A percentile compares a stretch with the other conserved stretches of the same genome.
Conservation (phyloP, 37 sponge, comb jelly and placozoan species). For the Mnemiopsis leidyi region DNA sequence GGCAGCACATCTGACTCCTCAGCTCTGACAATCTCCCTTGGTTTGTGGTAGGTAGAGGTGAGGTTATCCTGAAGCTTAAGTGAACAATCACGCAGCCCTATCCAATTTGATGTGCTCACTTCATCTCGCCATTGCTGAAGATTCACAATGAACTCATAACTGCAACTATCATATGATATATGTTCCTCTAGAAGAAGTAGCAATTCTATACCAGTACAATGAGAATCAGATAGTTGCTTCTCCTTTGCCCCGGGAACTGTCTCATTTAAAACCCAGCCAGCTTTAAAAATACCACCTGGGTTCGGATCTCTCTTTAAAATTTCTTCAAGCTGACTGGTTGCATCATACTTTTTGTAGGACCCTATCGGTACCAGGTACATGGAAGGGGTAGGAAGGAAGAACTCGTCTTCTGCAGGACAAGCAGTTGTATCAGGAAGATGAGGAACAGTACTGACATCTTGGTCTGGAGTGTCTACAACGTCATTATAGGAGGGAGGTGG, state of each 20-base stretch:
- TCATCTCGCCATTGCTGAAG: slow-evolving; percentile 1
- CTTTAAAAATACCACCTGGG: slow-evolving; percentile 34
- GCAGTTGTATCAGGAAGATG: background rate
- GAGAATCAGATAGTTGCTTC: slow-evolving; percentile 43
- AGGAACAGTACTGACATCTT: background rate
- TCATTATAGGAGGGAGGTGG: slow-evolving; percentile 2
- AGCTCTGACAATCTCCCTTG: slow-evolving; percentile 15
- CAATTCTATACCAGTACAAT: slow-evolving; percentile 27
- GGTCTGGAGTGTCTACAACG: background rate
- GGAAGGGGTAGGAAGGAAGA: slow-evolving; percentile 31
- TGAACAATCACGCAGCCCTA: slow-evolving; percentile 29
- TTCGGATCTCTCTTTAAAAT: background rate
- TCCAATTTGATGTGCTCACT: slow-evolving; percentile 26
- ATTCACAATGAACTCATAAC: slow-evolving; percentile 10
- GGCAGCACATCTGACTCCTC: background rate
- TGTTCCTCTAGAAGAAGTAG: slow-evolving; percentile 44
- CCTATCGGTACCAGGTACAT: slow-evolving; percentile 25
- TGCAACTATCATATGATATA: background rate
- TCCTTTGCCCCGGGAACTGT: slow-evolving; percentile 22
- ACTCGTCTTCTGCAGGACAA: background rate
- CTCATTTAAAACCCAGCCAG: slow-evolving; percentile 15
- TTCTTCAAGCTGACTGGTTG: background rate
- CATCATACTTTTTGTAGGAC: background rate
- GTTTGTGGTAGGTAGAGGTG: background rate
- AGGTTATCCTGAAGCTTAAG: slow-evolving; percentile 9